A percentile compares a stretch with the other conserved stretches of the same genome.
phyloP scores from a whole-genome alignment of 1,140 invertebrate species.

The Leptopilina clavipes region DNA sequence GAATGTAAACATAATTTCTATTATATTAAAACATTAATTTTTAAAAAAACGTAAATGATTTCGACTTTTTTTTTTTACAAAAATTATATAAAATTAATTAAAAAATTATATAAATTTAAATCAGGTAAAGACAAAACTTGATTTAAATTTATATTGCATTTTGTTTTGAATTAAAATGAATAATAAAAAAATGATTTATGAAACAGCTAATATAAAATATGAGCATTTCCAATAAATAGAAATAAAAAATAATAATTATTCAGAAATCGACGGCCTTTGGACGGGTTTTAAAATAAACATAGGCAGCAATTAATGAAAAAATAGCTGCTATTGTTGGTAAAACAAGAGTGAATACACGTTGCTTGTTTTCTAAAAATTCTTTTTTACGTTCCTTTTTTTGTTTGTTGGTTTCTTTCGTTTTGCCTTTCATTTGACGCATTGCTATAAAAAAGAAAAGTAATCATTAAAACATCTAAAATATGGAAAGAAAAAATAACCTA shows the following conservation, averaged over 20 bases:
- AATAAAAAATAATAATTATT: conserved; percentile 36
- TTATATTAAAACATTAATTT: too few species aligned
- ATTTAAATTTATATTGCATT: too few species aligned
- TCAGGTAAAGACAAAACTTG: too few species aligned
- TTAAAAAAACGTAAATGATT: too few species aligned
- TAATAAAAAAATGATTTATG: background rate
- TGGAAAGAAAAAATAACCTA: too few species aligned
- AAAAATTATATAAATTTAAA: too few species aligned
- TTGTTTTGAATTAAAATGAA: background rate
- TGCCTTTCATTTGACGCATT: conserved; percentile 87
- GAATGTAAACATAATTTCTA: too few species aligned
- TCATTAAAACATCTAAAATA: background rate
- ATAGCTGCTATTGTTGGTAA: conserved; percentile 82
- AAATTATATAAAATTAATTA: too few species aligned
- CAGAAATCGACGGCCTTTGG: conserved; percentile 74
- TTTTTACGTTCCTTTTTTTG: conserved; percentile 88
- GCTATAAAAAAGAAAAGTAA: conserved; percentile 31
- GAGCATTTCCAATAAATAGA: background rate
- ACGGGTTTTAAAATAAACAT: conserved; percentile 86
- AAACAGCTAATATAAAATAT: conserved; percentile 4
- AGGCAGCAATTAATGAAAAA: conserved; percentile 83
- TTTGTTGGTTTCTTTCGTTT: conserved; percentile 87
- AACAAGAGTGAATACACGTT: conserved; percentile 84
- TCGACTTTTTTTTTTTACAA: too few species aligned
- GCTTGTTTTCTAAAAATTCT: conserved; percentile 86